Evolutionary conservation across 2,797 vertebrate species (phyloP).

Genomic region (Alfaro cultratus): DNA sequence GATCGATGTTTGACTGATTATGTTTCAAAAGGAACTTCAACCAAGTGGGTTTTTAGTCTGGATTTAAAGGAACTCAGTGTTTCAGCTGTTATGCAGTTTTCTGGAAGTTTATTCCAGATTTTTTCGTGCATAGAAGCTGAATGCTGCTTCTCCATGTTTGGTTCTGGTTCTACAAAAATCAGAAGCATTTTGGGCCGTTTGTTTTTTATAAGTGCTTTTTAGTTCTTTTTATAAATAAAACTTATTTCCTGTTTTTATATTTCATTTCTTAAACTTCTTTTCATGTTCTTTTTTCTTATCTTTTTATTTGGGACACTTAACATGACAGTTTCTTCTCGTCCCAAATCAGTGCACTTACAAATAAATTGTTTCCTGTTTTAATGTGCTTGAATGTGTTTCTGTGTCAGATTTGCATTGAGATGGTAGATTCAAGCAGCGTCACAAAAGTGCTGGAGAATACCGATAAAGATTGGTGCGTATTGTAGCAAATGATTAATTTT

Average conservation of each 20-base stretch:
- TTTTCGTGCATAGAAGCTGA: too few species aligned
- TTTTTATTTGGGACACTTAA: neutral
- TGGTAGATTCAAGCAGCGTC: slow-evolving; percentile 44
- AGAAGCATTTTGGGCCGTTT: neutral
- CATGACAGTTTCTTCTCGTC: neutral
- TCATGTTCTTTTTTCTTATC: neutral
- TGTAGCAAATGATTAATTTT: neutral
- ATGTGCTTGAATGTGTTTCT: neutral
- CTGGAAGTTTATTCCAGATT: too few species aligned
- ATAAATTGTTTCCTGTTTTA: neutral
- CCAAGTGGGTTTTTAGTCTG: too few species aligned
- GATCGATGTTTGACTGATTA: too few species aligned
- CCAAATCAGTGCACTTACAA: neutral
- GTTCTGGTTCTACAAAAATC: neutral
- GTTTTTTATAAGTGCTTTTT: neutral
- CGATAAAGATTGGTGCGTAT: slow-evolving; percentile 26
- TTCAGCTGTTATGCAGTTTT: too few species aligned
- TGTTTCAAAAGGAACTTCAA: too few species aligned
- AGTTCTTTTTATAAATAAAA: neutral
- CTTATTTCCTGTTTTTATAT: neutral
- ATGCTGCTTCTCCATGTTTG: too few species aligned
- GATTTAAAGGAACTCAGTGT: too few species aligned
- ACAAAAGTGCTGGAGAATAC: slow-evolving; percentile 18
- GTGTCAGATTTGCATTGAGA: slow-evolving; percentile 74
- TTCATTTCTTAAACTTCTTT: neutral